Percentiles rank a stretch among this genome's conserved stretches.
Conservation (phyloP, 2,797 vertebrate genomes). For the Dicrostonyx torquatus region DNA sequence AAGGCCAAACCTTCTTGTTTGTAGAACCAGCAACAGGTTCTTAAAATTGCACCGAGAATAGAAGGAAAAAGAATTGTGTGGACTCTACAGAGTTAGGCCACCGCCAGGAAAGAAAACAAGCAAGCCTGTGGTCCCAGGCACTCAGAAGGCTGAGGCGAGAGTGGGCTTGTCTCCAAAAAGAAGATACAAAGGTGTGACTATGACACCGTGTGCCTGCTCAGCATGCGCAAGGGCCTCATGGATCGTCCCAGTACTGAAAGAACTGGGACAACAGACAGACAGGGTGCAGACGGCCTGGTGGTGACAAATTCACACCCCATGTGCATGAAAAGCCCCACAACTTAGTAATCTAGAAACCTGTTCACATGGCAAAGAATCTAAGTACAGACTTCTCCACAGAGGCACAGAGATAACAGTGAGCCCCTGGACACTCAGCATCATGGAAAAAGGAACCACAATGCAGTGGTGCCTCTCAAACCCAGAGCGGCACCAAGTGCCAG, state of each 20-base stretch:
- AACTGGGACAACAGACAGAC: background rate
- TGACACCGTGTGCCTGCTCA: background rate
- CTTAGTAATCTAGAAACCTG: background rate
- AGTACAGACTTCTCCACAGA: background rate
- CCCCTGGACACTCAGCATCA: background rate
- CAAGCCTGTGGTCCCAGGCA: background rate
- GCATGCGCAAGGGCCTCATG: background rate
- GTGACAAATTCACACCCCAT: background rate
- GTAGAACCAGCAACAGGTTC: background rate
- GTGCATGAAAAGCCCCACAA: background rate
- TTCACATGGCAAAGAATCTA: background rate
- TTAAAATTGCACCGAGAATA: background rate
- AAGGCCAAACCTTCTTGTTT: background rate
- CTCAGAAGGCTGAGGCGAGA: background rate
- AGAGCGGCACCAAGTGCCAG: too few species aligned
- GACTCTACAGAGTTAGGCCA: background rate
- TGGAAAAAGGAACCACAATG: background rate
- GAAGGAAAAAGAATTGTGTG: background rate
- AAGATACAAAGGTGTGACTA: background rate
- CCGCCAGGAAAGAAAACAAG: background rate
- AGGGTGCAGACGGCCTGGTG: background rate
- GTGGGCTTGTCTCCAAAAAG: background rate
- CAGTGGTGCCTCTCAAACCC: background rate
- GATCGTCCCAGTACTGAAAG: background rate
- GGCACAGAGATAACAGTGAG: background rate